phyloP scores from a whole-genome alignment of 2,888 invertebrate genomes.

The Ophion obscuratus region DNA sequence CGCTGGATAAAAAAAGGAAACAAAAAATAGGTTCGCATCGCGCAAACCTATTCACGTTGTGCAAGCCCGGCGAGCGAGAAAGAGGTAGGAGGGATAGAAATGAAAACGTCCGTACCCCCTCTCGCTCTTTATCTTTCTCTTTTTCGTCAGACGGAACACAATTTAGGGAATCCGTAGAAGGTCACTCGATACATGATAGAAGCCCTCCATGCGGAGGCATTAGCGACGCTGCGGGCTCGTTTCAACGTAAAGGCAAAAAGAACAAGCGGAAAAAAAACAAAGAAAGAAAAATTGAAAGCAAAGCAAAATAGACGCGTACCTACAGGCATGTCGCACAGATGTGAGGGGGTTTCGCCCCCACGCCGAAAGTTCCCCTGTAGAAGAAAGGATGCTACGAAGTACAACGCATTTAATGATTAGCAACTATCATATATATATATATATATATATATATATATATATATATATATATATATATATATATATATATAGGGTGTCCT shows the following conservation, averaged over 20 bases:
- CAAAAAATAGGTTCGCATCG: too few relatives aligned
- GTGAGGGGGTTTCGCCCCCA: conserved; percentile 17
- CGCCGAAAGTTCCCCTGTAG: not conserved
- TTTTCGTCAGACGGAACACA: conserved; percentile 71
- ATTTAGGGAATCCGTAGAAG: conserved; percentile 79
- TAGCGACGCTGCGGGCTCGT: conserved; percentile 67
- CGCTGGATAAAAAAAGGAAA: too few relatives aligned
- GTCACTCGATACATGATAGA: conserved; percentile 78
- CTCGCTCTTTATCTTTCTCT: not conserved
- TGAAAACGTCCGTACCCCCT: not conserved
- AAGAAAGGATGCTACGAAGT: not conserved
- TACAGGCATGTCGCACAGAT: conserved; percentile 36
- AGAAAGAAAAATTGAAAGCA: not conserved
- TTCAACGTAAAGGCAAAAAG: conserved; percentile 31
- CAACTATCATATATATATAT: not conserved
- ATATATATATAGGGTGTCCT: too few relatives aligned
- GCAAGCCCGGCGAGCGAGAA: too few relatives aligned
- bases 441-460: too few relatives aligned
- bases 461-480: too few relatives aligned
- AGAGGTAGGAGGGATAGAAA: too few relatives aligned
- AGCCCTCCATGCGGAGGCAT: conserved; percentile 73
- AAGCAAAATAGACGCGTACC: conserved; percentile 29
- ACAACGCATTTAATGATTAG: conserved; percentile 8
- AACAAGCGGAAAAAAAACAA: not conserved
- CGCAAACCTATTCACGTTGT: too few relatives aligned